These are phyloP conservation scores for Synergus itoensis DNA, from an alignment of 2,888 invertebrate genomes.

Conservation along the genomic window DNA sequence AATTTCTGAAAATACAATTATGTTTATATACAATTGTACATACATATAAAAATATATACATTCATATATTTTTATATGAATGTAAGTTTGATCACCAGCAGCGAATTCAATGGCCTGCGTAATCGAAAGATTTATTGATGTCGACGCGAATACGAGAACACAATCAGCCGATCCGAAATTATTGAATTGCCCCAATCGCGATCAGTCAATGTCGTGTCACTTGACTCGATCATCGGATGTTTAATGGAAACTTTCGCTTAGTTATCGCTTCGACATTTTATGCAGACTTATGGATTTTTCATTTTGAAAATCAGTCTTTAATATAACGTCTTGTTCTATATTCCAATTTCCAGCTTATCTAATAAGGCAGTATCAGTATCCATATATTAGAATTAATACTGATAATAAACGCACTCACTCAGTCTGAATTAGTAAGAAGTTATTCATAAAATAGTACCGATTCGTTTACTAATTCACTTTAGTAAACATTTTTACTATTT, in stretches of 20 bases:
- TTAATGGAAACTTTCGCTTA: slow-evolving; percentile 16
- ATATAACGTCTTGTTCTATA: neutral
- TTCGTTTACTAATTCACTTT: no score
- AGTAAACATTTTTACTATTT: no score
- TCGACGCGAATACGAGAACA: slow-evolving; percentile 20
- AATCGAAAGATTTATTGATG: slow-evolving; percentile 25
- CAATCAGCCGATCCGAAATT: slow-evolving; percentile 25
- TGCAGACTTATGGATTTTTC: slow-evolving; percentile 18
- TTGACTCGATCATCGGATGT: slow-evolving; percentile 26
- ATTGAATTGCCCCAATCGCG: slow-evolving; percentile 39
- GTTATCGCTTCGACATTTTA: slow-evolving; percentile 9
- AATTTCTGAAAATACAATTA: neutral
- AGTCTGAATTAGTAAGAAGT: no score
- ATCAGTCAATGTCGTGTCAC: slow-evolving; percentile 39
- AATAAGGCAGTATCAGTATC: neutral
- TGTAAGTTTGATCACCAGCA: slow-evolving; percentile 26
- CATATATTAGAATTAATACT: neutral
- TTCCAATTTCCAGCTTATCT: neutral
- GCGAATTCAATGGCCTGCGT: slow-evolving; percentile 28
- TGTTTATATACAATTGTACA: no score
- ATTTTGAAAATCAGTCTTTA: slow-evolving; percentile 11
- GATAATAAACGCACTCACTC: neutral
- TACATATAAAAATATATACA: no score
- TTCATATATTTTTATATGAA: neutral
- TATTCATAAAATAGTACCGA: no score